Base-by-base conservation (phyloP, 2,113 vertebrate genomes). In the Carlito syrichta region DNA sequence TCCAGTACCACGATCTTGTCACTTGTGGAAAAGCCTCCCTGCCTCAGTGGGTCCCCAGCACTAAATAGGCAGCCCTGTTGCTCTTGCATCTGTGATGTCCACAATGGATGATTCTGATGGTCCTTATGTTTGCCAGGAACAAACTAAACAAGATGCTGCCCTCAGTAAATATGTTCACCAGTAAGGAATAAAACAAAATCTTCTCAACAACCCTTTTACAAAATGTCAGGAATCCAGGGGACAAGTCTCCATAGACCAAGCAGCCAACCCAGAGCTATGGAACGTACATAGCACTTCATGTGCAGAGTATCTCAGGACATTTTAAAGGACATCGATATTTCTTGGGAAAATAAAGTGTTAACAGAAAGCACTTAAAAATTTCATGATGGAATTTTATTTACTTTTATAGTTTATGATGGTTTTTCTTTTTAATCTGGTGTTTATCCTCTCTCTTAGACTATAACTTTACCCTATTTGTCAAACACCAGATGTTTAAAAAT, bases 401-500 rank as follows among this genome's bases (percentile, higher is more conserved):
- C 22, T 83, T 94, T 83, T 83, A 89, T 14, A 83, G 22, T 19
- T 74, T 94, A 30, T 69, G 58, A 76, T 43, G 43, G 10, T 54
- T 88, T 92, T 76, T 86, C n/a, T 86, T 76, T 66, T 40, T 45
- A 94, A 89, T 88, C 56, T 56, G 14, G 38, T 93, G 22, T 84
- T 96, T 87, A 68, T 56, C 12, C 14, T 82, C 94, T 93, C 23
- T 88, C 25, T 45, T 79, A 68, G n/a, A 63, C 32, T 77, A 48
- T n/a, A 92, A 95, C 8, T 93, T 79, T 17, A 85, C 20, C 68
- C 43, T 25, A 68, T 87, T 78, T 79, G 25, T 74, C 38, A 94
- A 90, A 91, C 27, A 85, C 32, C 71, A 96, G 83, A 85, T 62
- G 43, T 62, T 63, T 81, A 91, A 73, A 94, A 84, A 27, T 40